Conservation (phyloP, 2,888 invertebrate genomes). For the Mesoligia furuncula region DNA sequence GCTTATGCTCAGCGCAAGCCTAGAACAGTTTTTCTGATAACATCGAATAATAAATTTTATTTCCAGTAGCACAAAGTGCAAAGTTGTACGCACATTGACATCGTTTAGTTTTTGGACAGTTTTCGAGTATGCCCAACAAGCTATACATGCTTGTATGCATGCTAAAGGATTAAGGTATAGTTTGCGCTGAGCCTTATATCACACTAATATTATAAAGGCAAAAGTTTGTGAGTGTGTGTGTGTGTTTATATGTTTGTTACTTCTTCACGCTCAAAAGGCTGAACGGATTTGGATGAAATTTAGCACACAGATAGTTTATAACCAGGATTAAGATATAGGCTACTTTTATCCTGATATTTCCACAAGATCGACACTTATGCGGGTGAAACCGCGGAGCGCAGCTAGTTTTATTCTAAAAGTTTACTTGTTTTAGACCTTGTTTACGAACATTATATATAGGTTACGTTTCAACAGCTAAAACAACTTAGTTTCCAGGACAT, state of each 20-base stretch:
- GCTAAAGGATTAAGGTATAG: neutral
- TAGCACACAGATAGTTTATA: too few species aligned
- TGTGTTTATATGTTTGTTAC: too few species aligned
- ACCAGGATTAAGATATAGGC: too few species aligned
- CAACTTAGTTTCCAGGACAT: constrained; percentile 23
- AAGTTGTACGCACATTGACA: neutral
- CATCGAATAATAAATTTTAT: neutral
- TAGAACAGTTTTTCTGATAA: neutral
- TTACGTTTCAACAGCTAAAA: constrained; percentile 32
- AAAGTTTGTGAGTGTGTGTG: too few species aligned
- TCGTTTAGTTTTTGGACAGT: neutral
- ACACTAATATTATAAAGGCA: too few species aligned
- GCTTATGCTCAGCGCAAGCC: constrained; percentile 2
- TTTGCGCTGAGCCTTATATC: too few species aligned
- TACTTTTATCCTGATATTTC: too few species aligned
- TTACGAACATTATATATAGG: constrained; percentile 4
- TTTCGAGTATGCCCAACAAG: neutral
- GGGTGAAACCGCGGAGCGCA: too few species aligned
- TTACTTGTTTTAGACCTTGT: constrained; percentile 21
- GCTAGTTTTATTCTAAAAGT: neutral
- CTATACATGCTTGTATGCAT: neutral
- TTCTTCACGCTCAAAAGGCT: too few species aligned
- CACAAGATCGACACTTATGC: too few species aligned
- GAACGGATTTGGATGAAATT: too few species aligned
- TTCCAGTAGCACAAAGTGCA: neutral